Conservation (phyloP, 2,888 invertebrate genomes). For the Chymomyza caudatula region DNA sequence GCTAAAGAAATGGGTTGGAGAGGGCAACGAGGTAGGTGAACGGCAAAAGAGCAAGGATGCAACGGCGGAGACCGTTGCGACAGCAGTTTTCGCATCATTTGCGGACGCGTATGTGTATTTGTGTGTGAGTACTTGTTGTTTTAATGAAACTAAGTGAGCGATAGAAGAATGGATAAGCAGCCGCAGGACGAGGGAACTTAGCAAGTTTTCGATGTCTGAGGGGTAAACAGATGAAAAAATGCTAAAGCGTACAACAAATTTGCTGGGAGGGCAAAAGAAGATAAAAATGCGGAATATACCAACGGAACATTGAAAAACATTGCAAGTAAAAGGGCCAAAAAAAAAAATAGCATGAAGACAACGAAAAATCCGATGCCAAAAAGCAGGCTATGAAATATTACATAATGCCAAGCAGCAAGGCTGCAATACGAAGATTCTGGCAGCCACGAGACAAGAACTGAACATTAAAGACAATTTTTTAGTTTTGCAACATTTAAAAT, state of each 20-base stretch:
- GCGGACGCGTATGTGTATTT: slow-evolving; percentile 29
- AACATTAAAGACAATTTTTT: not conserved
- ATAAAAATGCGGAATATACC: too few relatives aligned
- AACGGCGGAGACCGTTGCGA: slow-evolving; percentile 26
- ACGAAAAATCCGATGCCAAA: not conserved
- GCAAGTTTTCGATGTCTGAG: not conserved
- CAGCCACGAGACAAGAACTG: not conserved
- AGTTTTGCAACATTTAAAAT: slow-evolving; percentile 20
- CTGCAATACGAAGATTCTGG: not conserved
- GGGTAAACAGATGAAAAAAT: slow-evolving; percentile 11
- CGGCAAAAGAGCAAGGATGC: not conserved
- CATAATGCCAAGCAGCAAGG: not conserved
- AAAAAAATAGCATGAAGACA: not conserved
- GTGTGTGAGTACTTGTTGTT: not conserved
- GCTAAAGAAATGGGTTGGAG: not conserved
- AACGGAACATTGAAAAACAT: too few relatives aligned
- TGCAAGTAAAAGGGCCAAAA: not conserved
- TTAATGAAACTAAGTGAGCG: slow-evolving; percentile 67
- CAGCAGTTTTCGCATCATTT: slow-evolving; percentile 49
- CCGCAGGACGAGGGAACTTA: not conserved
- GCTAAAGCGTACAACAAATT: slow-evolving; percentile 28
- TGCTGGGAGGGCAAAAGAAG: slow-evolving; percentile 11
- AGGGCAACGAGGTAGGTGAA: not conserved
- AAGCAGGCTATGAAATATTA: not conserved
- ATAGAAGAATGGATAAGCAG: not conserved